Evolutionary conservation across 2,797 vertebrate genomes (phyloP), one percentile per base, ranked within the genome.

Genomic region (Characodon lateralis): DNA sequence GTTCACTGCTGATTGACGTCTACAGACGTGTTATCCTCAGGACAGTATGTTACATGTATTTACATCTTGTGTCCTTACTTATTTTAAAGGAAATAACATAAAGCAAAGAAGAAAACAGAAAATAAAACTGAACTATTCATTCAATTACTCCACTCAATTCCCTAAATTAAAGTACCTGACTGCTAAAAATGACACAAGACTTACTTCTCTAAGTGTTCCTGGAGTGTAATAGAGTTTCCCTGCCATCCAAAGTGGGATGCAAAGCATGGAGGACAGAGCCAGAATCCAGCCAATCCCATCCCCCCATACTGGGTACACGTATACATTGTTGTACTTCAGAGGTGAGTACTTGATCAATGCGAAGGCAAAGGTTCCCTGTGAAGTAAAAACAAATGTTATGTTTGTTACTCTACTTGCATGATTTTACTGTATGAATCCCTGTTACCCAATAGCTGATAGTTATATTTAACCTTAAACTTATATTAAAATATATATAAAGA

Each of bases 261-360:
- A 99, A 81, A 97, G 79, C 97, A 99, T 99, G 70, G 98, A 99
- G 61, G 98, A 96, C 73, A 99, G 92, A 2, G 97, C 98, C 81
- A 99, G 92, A 59, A 98, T 91, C 98, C 98, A 99, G 76, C 98
- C 98, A 35, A 99, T 83, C 4, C 92, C 96, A 14, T 99, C 94
- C 0, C 97, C 98, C 98, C 98, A 99, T 96, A 97, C 98, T 0
- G 98, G 98, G 77, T 99, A 99, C 7, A 94, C 93, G 0, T 99
- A 99, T 70, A 96, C 97, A 89, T 98, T 98, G 89, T 99, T 99
- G 94, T 99, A 99, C 50, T 98, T 98, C 83, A 99, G 87, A 0
- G 98, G 98, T 0, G 97, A 97, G 72, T 99, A 98, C 89, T 99
- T 98, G 89, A 99, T 96, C 92, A 99, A 80, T 74, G 98, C 97